Evolutionary conservation across 2,797 vertebrate species (phyloP).

Genomic region (Sebastes nivosus): DNA sequence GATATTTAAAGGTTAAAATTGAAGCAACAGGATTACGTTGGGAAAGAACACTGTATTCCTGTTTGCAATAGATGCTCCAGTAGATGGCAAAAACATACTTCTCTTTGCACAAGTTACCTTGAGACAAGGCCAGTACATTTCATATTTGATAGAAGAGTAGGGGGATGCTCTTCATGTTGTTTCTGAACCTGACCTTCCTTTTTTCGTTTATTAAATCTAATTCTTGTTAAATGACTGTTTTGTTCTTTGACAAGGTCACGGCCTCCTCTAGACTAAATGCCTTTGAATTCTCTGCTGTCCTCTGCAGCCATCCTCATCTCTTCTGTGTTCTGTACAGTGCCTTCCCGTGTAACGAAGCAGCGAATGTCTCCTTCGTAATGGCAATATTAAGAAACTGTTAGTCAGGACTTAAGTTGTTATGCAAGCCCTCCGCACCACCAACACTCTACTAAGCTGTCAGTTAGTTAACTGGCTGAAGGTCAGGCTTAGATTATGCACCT

Average conservation of each 20-base stretch:
- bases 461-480: slow-evolving; percentile 89
- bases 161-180: slow-evolving; percentile 36
- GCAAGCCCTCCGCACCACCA: slow-evolving; percentile 62
- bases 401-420: slow-evolving; percentile 70
- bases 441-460: slow-evolving; percentile 78
- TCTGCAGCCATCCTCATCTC: slow-evolving; percentile 3
- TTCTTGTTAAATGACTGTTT: slow-evolving; percentile 54
- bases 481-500: slow-evolving; percentile 84
- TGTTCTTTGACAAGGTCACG: slow-evolving; percentile 55
- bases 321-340: neutral
- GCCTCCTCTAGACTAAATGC: slow-evolving; percentile 33
- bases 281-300: slow-evolving; percentile 32
- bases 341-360: slow-evolving; percentile 5
- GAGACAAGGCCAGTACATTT: slow-evolving; percentile 53
- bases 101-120: slow-evolving; percentile 55
- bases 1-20: slow-evolving; percentile 22
- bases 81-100: slow-evolving; percentile 46
- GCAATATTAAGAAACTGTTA: slow-evolving; percentile 77
- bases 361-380: slow-evolving; percentile 39
- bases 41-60: neutral
- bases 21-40: slow-evolving; percentile 4
- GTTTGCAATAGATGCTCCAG: slow-evolving; percentile 36
- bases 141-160: slow-evolving; percentile 27
- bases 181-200: slow-evolving; percentile 48
- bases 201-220: slow-evolving; percentile 40